Conservation (phyloP, 2,888 invertebrate species). For the Laothoe populi region DNA sequence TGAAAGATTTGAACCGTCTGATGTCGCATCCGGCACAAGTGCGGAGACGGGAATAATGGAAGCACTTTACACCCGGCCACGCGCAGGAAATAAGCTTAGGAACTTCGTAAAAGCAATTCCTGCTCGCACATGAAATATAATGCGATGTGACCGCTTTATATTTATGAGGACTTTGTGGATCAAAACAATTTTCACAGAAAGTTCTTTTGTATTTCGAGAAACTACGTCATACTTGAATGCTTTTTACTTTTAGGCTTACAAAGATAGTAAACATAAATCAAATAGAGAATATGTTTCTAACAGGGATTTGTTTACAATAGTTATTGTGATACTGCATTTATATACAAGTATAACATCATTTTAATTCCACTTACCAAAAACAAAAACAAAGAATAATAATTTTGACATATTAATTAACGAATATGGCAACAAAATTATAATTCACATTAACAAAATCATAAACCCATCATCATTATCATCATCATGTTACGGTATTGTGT, state of each 20-base stretch:
- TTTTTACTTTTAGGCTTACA: constrained; percentile 1
- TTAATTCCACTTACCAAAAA: too few species aligned
- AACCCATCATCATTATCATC: constrained; percentile 14
- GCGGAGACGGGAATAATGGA: constrained; percentile 69
- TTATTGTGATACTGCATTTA: too few species aligned
- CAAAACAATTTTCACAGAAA: constrained; percentile 59
- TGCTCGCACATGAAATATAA: constrained; percentile 81
- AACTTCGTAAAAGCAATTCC: constrained; percentile 84
- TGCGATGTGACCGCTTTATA: constrained; percentile 77
- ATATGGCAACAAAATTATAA: constrained; percentile 13
- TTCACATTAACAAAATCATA: constrained; percentile 16
- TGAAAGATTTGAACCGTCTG: constrained; percentile 64
- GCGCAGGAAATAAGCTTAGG: constrained; percentile 84
- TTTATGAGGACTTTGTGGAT: constrained; percentile 78
- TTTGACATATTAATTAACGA: not conserved
- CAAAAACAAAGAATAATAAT: too few species aligned
- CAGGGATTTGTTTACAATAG: too few species aligned
- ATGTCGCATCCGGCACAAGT: constrained; percentile 56
- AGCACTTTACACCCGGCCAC: constrained; percentile 80
- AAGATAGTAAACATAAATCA: constrained; percentile 4
- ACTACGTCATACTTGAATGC: constrained; percentile 31
- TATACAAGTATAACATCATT: too few species aligned
- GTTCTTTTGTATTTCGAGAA: constrained; percentile 48
- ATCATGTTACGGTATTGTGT: not conserved
- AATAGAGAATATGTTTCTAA: not conserved